phyloP scores from a whole-genome alignment of 2,113 vertebrate genomes.

The Nematolebias whitei region DNA sequence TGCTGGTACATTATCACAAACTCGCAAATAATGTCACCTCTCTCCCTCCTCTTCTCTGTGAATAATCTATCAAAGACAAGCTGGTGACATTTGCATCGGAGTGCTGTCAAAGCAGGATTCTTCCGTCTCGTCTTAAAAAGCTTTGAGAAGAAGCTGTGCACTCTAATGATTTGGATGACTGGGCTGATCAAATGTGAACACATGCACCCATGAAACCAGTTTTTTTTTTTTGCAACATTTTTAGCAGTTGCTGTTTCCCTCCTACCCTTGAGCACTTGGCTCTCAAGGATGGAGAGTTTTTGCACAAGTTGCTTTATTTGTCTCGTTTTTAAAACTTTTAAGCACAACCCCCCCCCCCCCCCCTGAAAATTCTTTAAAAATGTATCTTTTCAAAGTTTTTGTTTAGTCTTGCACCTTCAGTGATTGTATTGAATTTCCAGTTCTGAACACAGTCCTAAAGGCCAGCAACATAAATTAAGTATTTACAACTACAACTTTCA shows the following conservation, averaged over 20 bases:
- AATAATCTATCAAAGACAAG: conserved; percentile 63
- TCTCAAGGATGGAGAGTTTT: conserved; percentile 24
- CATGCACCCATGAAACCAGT: conserved; percentile 28
- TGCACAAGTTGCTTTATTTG: not conserved
- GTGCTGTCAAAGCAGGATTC: conserved; percentile 55
- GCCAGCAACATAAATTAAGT: conserved; percentile 15
- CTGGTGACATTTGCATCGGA: conserved; percentile 51
- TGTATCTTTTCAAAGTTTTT: not conserved
- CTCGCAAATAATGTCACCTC: conserved; percentile 57
- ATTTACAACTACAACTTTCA: not conserved
- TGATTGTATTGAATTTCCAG: not conserved
- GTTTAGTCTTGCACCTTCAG: conserved; percentile 1
- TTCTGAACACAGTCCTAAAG: conserved; percentile 13
- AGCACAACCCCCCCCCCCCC: too few relatives aligned
- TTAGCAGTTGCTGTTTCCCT: conserved; percentile 31
- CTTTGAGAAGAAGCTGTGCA: conserved; percentile 38
- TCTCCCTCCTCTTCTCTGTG: conserved; percentile 28
- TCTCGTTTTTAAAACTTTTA: conserved; percentile 18
- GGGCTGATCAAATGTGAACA: conserved; percentile 51
- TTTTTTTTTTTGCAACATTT: conserved; percentile 34
- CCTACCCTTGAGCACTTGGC: conserved; percentile 8
- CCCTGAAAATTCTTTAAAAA: not conserved
- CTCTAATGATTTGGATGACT: conserved; percentile 60
- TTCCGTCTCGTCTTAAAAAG: conserved; percentile 46
- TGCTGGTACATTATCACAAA: conserved; percentile 55